Evolutionary conservation across 2,113 vertebrate genomes (phyloP), one percentile per base, ranked within the genome.

Genomic region (Mus pahari): DNA sequence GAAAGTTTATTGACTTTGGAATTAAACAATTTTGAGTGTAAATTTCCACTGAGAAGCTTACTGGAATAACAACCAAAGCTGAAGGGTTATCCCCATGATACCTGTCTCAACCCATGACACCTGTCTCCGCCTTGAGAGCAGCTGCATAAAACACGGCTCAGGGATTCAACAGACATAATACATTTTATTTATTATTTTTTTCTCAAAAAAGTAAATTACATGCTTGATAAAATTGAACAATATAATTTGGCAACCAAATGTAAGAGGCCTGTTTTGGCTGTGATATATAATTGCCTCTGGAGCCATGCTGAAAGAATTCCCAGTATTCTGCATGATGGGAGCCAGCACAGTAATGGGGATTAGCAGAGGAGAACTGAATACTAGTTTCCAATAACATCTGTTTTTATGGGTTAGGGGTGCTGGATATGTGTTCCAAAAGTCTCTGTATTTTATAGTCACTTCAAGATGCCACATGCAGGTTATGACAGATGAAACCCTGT

Each of bases 1-100:
- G 86, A 95, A 89, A 96, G 92, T 87, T 92, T 96, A 96, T 92
- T 94, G 96, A 96, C 89, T 96, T 96, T 68, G 75, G 94, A 97
- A 96, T 97, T 97, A 97, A 97, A 95, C 31, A 93, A 89, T 94
- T 92, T 86, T 31, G 36, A 92, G 71, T 86, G 60, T 62, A 91
- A 92, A 91, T 91, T 94, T 90, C 93, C 53, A 78, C 28, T 50
- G 89, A 89, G 66, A 81, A 79, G 55, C 89, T 96, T 91, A 88
- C 50, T 79, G 64, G 86, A 94, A 74, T 64, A 22, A 68, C 60
- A 95, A 75, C 39, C 74, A 78, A 89, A 92, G 95, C 45, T 16
- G 12, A 3, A 68, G 33, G 78, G 82, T 92, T 83, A 89, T 95
- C 86, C 83, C 89, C 82, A 89, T 16, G 77, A 82, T 74, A 74